phyloP scores from a whole-genome alignment of 2,888 invertebrate species.

The Diogma glabrata region DNA sequence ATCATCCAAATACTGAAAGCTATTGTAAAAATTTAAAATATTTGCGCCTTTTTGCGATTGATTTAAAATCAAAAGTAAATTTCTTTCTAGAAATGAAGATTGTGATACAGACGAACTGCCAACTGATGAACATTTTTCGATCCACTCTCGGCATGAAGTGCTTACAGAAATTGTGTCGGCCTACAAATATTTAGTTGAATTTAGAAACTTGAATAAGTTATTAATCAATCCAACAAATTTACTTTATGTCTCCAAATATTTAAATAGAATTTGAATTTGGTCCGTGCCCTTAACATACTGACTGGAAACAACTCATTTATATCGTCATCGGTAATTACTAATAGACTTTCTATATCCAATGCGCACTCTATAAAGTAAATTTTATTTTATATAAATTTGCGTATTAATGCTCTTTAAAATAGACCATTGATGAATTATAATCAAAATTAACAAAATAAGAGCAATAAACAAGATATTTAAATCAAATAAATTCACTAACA shows the following conservation, averaged over 20 bases:
- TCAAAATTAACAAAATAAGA: too few relatives aligned
- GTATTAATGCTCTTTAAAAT: too few relatives aligned
- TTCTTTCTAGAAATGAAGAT: too few relatives aligned
- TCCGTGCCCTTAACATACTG: not conserved
- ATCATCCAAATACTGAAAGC: not conserved
- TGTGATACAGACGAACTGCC: too few relatives aligned
- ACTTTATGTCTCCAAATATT: conserved; percentile 2
- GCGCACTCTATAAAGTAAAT: not conserved
- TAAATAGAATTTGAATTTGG: not conserved
- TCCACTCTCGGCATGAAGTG: too few relatives aligned
- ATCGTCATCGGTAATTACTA: conserved; percentile 2
- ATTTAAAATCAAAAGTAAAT: too few relatives aligned
- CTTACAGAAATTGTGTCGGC: conserved; percentile 3
- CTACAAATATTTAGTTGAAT: not conserved
- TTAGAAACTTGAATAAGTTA: not conserved
- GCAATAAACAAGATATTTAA: too few relatives aligned
- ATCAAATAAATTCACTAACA: too few relatives aligned
- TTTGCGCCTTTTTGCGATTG: too few relatives aligned
- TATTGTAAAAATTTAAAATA: not conserved
- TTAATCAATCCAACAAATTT: not conserved
- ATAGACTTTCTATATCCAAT: not conserved
- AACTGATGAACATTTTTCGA: too few relatives aligned
- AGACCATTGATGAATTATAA: too few relatives aligned
- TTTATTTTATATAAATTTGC: too few relatives aligned
- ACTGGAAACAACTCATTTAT: conserved; percentile 1